Evolutionary conservation across 2,888 invertebrate genomes (phyloP), one percentile per base, ranked within the genome.

Genomic region (Cremastinae sp.): DNA sequence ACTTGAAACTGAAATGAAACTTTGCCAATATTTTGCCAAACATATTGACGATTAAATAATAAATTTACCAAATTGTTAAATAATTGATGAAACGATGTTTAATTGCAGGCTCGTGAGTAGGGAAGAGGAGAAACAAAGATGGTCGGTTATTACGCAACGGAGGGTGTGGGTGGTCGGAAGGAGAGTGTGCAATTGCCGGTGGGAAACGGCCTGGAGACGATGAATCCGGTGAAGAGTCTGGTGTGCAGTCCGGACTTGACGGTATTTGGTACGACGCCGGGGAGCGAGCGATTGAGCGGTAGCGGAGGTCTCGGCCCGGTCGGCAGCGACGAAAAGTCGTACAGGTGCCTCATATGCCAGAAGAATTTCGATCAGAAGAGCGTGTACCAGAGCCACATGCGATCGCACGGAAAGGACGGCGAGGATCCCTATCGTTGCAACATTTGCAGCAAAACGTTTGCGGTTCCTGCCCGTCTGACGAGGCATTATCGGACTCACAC

Each of bases 401-500:
- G 93, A 74, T 92, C 92, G n/a, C 95, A 95, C 89, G 92, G 93
- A 41, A 92, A 92, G 71, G 90, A 91, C 22, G 89, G 90, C 53
- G 91, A 90, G 41, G 96, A 96, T 90, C 96, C 96, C 18, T 96
- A 96, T 90, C 94, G 95, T 79, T 97, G 97, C 90, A 95, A 96
- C 90, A 96, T 96, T 82, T 97, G 97, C 90, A 93, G 95, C 83
- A 97, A 97, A 90, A 96, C 96, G 10, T 97, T 97, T 89, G 96
- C 97, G 47, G 96, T 97, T 62, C 97, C 97, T 22, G 97, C 97
- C 65, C 92, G 97, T 77, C 91, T 97, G 81, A 93, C 93, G 71
- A 94, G 97, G 54, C 97, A 97, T 87, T 96, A 96, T 89, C 92
- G 97, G 75, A 97, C 96, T 8, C 97, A 97, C 88, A 97, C 97